Conservation (phyloP, 2,797 vertebrate genomes). For the Coracias cyanogaster region DNA sequence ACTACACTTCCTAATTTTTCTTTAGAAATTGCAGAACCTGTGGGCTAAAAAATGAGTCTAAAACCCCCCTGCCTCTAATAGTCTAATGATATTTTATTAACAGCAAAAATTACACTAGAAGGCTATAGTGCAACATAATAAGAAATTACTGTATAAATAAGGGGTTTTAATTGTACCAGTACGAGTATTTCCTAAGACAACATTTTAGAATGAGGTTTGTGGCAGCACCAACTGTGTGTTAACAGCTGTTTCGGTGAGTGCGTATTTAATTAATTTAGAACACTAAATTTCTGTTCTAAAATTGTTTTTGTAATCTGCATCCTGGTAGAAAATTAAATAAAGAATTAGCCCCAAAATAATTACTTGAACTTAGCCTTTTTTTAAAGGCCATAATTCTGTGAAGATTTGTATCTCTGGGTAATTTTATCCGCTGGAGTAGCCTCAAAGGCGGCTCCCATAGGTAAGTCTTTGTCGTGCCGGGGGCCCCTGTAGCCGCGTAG, state of each 20-base stretch:
- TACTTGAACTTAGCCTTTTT: slow-evolving; percentile 25
- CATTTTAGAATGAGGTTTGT: slow-evolving; percentile 21
- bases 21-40: background rate
- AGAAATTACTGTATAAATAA: background rate
- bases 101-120: background rate
- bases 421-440: background rate
- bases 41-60: slow-evolving; percentile 1
- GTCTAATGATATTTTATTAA: slow-evolving; percentile 8
- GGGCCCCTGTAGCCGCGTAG: background rate
- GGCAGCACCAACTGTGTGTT: background rate
- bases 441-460: background rate
- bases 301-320: slow-evolving; percentile 14
- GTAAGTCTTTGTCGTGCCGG: background rate
- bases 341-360: background rate
- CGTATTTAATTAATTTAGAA: slow-evolving; percentile 36
- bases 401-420: slow-evolving; percentile 4
- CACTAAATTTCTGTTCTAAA: slow-evolving; percentile 12
- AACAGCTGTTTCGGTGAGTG: background rate
- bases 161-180: background rate
- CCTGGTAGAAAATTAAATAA: slow-evolving; percentile 35
- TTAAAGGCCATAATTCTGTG: background rate
- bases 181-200: background rate
- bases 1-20: background rate
- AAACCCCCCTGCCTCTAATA: background rate
- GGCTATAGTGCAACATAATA: background rate